phyloP scores from a whole-genome alignment of 2,797 vertebrate species.

The Phoebastria nigripes region DNA sequence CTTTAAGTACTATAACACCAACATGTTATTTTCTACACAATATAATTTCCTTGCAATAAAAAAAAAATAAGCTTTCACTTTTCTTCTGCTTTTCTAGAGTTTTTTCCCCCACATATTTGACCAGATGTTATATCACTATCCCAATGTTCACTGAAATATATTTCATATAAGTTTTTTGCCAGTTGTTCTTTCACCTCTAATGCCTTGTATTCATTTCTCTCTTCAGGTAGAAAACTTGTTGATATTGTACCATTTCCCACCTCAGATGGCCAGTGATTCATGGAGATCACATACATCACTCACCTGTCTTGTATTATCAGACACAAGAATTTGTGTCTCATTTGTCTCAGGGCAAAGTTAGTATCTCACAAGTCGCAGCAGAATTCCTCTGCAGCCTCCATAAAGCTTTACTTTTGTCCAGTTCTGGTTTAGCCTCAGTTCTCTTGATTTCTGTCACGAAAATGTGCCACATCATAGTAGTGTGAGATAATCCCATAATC shows the following conservation, averaged over 20 bases:
- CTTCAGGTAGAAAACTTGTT: neutral
- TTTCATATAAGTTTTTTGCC: neutral
- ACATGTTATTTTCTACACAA: neutral
- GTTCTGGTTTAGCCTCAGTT: neutral
- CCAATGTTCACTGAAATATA: neutral
- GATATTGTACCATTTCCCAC: neutral
- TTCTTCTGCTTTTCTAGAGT: neutral
- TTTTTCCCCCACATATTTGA: neutral
- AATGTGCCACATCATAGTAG: neutral
- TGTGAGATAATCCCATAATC: neutral
- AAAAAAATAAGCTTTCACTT: neutral
- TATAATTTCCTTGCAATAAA: neutral
- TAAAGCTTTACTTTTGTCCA: neutral
- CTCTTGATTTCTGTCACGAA: neutral
- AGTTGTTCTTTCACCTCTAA: neutral
- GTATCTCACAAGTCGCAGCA: neutral
- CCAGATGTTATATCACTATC: neutral
- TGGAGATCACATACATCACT: neutral
- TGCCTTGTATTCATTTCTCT: neutral
- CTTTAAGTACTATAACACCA: neutral
- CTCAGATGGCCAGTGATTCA: neutral
- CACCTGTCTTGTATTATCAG: neutral
- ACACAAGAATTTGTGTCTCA: neutral
- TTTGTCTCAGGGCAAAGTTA: neutral
- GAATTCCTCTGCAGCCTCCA: neutral